Conservation (phyloP, 2,888 invertebrate species). For the Drosophila trichaetosa region DNA sequence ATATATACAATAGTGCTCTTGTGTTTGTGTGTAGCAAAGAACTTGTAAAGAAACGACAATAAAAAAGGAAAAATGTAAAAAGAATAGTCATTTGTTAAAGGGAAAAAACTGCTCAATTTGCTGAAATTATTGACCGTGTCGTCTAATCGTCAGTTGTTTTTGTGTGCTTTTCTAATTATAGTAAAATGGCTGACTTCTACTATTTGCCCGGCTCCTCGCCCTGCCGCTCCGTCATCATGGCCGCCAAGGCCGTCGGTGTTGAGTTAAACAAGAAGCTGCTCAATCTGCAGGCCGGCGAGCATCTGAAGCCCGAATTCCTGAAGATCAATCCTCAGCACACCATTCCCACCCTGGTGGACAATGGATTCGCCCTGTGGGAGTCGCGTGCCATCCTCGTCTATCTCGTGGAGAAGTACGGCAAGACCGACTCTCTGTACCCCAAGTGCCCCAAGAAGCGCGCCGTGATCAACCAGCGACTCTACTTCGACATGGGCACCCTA, state of each 20-base stretch:
- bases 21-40: conserved; percentile 23
- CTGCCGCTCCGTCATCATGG: conserved; percentile 88
- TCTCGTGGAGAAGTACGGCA: conserved; percentile 92
- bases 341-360: conserved; percentile 93
- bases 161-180: conserved; percentile 36
- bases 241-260: conserved; percentile 88
- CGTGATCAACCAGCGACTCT: conserved; percentile 91
- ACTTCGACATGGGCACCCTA: conserved; percentile 92
- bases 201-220: conserved; percentile 88
- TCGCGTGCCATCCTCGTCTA: conserved; percentile 93
- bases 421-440: conserved; percentile 90
- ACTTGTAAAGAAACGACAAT: conserved; percentile 13
- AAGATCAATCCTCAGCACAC: conserved; percentile 94
- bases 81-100: conserved; percentile 3
- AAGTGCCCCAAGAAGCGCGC: conserved; percentile 92
- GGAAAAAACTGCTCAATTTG: neutral
- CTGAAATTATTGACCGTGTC: conserved; percentile 18
- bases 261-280: conserved; percentile 88
- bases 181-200: conserved; percentile 87
- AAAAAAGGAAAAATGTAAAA: neutral
- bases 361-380: conserved; percentile 93
- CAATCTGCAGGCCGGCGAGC: conserved; percentile 88
- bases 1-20: conserved; percentile 7
- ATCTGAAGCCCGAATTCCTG: conserved; percentile 89
- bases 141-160: conserved; percentile 41